phyloP scores from a whole-genome alignment of 2,113 vertebrate genomes.

The Campylorhamphus procurvoides region DNA sequence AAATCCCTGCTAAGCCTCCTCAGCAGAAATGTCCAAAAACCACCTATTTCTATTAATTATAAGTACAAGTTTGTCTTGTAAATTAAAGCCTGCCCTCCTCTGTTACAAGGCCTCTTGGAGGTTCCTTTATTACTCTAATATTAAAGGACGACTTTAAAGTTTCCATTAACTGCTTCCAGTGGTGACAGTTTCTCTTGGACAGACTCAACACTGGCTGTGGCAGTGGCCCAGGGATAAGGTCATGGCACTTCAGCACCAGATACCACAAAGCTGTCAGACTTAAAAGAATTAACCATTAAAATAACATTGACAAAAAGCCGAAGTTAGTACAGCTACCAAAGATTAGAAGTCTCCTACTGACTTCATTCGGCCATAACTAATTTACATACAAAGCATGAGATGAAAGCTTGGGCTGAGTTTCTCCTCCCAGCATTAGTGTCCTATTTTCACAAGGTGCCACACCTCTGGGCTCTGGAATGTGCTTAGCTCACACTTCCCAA shows the following conservation, averaged over 20 bases:
- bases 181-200: not conserved
- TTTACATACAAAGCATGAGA: not conserved
- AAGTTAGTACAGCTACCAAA: not conserved
- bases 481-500: not conserved
- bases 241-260: not conserved
- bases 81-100: not conserved
- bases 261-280: not conserved
- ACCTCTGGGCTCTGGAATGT: not conserved
- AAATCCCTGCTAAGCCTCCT: not conserved
- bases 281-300: not conserved
- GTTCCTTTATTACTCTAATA: not conserved
- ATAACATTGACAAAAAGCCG: not conserved
- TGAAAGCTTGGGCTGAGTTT: not conserved
- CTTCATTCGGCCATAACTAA: not conserved
- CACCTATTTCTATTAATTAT: not conserved
- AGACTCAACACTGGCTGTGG: not conserved
- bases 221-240: not conserved
- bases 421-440: not conserved
- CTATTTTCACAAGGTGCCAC: not conserved
- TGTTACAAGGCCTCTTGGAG: not conserved
- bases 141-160: not conserved
- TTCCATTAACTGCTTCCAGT: not conserved
- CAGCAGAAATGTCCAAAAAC: not conserved
- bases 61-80: not conserved
- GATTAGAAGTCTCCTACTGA: not conserved